These are phyloP conservation scores for Siniperca undulata DNA, from an alignment of 2,797 vertebrate species.

Conservation along the genomic window DNA sequence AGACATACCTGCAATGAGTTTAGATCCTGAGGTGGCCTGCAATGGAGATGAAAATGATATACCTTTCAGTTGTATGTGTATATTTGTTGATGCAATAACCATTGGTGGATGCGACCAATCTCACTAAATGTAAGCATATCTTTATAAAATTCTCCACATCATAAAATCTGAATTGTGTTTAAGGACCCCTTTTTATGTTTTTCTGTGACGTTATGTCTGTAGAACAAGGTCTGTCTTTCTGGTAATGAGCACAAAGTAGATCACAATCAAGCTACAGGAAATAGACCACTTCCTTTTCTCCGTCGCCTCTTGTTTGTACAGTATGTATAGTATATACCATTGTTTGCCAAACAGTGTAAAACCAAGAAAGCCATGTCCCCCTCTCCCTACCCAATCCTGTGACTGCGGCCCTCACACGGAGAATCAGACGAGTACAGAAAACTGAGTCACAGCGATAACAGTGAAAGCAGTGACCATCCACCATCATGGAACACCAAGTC, in stretches of 20 bases:
- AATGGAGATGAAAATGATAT: constrained; percentile 23
- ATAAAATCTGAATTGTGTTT: not conserved
- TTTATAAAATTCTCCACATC: too few relatives aligned
- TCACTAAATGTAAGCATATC: not conserved
- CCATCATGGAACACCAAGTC: not conserved
- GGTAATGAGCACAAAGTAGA: not conserved
- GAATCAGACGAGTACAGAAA: not conserved
- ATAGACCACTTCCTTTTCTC: constrained; percentile 61
- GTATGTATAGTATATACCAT: too few relatives aligned
- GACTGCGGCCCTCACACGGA: constrained; percentile 1
- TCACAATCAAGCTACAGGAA: constrained; percentile 1
- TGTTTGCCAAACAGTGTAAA: not conserved
- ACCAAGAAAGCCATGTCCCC: fast-evolving
- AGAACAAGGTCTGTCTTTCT: constrained; percentile 3
- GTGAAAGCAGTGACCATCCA: not conserved
- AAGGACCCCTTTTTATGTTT: not conserved
- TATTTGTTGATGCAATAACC: not conserved
- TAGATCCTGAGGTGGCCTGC: constrained; percentile 46
- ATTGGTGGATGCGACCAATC: too few relatives aligned
- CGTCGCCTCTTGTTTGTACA: not conserved
- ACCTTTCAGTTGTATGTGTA: not conserved
- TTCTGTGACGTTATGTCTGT: not conserved
- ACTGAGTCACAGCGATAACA: constrained; percentile 8
- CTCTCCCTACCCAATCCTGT: fast-evolving
- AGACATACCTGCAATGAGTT: constrained; percentile 58